Evolutionary conservation across 2,797 vertebrate genomes (phyloP).

Genomic region (Lepilemur septentrionalis): DNA sequence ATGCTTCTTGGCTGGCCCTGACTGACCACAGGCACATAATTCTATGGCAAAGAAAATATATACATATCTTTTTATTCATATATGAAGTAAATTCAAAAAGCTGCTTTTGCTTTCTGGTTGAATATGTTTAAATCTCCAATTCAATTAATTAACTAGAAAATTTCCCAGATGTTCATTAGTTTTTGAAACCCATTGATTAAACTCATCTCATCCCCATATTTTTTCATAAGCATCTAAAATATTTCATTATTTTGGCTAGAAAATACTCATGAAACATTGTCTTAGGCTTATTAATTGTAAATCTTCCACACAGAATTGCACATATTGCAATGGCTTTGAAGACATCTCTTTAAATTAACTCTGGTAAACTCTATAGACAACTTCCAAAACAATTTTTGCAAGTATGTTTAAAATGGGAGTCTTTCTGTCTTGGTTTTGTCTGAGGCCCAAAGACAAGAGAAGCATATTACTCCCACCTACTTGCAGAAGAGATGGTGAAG

Average conservation of each 20-base stretch:
- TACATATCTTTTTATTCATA: not conserved
- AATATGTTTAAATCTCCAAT: slow-evolving; percentile 63
- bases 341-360: not conserved
- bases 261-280: not conserved
- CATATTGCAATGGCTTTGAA: not conserved
- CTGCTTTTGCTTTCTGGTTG: slow-evolving; percentile 48
- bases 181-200: slow-evolving; percentile 60
- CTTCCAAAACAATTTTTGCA: not conserved
- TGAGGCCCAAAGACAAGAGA: not conserved
- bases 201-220: slow-evolving; percentile 10
- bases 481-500: not conserved
- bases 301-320: not conserved
- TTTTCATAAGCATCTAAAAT: slow-evolving; percentile 13
- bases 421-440: not conserved
- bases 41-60: not conserved
- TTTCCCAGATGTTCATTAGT: slow-evolving; percentile 44
- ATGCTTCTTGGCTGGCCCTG: not conserved
- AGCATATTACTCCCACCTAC: not conserved
- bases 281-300: not conserved
- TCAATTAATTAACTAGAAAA: slow-evolving; percentile 73
- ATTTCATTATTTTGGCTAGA: not conserved
- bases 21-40: not conserved
- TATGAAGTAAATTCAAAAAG: not conserved
- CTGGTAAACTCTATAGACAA: not conserved
- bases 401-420: not conserved